These are phyloP conservation scores for Caloenas nicobarica DNA, from an alignment of 2,113 vertebrate genomes.

Conservation along the genomic window DNA sequence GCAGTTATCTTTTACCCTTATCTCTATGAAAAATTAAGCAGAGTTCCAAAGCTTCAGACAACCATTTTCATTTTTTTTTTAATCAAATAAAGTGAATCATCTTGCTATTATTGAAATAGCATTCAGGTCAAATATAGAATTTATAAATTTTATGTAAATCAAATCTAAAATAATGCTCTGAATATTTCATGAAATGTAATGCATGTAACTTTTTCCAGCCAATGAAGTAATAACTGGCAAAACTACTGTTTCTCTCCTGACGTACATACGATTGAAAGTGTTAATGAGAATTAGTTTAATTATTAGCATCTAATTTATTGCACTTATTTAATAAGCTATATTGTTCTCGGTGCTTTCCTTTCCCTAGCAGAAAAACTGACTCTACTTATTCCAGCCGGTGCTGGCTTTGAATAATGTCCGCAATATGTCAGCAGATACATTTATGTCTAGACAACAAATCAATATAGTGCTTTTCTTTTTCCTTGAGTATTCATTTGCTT, in stretches of 20 bases:
- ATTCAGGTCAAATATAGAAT: conserved; percentile 63
- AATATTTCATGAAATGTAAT: conserved; percentile 58
- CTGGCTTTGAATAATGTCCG: conserved; percentile 78
- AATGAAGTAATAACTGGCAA: conserved; percentile 50
- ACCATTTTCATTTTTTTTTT: conserved; percentile 69
- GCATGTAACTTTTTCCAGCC: conserved; percentile 37
- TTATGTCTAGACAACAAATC: conserved; percentile 91
- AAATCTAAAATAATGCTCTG: conserved; percentile 63
- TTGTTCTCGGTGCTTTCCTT: conserved; percentile 34
- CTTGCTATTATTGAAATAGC: conserved; percentile 66
- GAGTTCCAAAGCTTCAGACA: conserved; percentile 71
- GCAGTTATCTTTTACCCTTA: conserved; percentile 79
- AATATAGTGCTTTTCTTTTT: conserved; percentile 78
- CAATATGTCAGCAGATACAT: conserved; percentile 90
- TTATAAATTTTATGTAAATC: conserved; percentile 65
- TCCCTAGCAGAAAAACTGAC: conserved; percentile 70
- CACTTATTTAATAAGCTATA: conserved; percentile 49
- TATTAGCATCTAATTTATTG: conserved; percentile 64
- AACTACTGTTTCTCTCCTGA: conserved; percentile 57
- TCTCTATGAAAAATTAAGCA: conserved; percentile 77
- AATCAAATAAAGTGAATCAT: conserved; percentile 70
- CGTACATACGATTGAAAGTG: conserved; percentile 19
- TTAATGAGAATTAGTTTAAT: conserved; percentile 65
- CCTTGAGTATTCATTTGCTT: conserved; percentile 79
- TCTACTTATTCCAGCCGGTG: conserved; percentile 64